phyloP scores from a whole-genome alignment of 2,888 invertebrate genomes.

The Galerucella calmariensis region DNA sequence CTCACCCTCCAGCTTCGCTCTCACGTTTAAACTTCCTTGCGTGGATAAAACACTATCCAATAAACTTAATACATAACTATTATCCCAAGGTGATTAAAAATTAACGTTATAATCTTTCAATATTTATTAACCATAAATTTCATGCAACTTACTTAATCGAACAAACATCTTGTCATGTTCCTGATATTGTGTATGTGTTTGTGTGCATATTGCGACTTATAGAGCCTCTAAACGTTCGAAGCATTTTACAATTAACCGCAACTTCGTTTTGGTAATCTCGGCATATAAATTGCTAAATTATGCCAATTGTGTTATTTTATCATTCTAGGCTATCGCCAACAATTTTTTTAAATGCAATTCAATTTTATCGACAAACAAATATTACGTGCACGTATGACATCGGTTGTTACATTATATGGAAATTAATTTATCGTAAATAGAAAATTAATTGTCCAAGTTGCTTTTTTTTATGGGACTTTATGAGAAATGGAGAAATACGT shows the following conservation, averaged over 20 bases:
- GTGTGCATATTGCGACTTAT: background rate
- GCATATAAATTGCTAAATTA: constrained; percentile 23
- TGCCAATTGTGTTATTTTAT: constrained; percentile 15
- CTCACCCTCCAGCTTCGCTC: no score
- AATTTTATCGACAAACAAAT: background rate
- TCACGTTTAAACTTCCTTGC: no score
- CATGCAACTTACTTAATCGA: background rate
- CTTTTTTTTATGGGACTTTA: no score
- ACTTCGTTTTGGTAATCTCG: background rate
- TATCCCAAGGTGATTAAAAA: background rate
- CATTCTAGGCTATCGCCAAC: constrained; percentile 15
- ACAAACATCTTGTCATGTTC: background rate
- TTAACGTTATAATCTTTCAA: background rate
- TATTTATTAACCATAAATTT: background rate
- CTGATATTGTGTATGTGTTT: no score
- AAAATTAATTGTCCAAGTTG: no score
- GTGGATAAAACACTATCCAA: no score
- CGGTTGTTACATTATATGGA: background rate
- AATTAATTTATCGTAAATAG: background rate
- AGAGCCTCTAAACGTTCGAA: background rate
- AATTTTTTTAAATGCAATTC: constrained; percentile 8
- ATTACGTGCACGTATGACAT: background rate
- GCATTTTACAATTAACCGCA: constrained; percentile 11
- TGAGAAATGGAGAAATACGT: no score
- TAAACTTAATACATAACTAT: no score